Evolutionary conservation across 1,140 invertebrate species (phyloP), one percentile per base, ranked within the genome.

Genomic region (Drosophila kepulauana): DNA sequence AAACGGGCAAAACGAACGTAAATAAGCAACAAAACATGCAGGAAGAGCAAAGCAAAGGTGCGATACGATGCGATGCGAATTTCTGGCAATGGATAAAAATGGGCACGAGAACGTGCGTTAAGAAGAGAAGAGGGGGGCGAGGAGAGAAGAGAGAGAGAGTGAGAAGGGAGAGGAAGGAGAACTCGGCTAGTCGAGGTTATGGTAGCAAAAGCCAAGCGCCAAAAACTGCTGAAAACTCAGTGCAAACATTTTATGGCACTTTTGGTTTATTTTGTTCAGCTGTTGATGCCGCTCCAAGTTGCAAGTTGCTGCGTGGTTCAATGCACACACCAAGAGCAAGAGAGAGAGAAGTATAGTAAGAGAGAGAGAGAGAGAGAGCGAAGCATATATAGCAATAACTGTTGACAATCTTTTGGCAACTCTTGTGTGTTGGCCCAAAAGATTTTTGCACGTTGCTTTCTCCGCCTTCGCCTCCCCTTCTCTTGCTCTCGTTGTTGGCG

Each of bases 201-300:
- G 41, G 46, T 46, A 59, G 75, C 45, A 70, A 71, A 69, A 69
- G 59, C 45, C 49, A 78, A 62, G 59, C 64, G 59, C 54, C 59
- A 66, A 62, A 56, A 59, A 38, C 13, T 35, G 57, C 48, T 69
- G 59, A 75, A 81, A 88, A 89, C 74, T 84, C 73, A 70, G 78
- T 80, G 84, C 84, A 88, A 88, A 84, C 84, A 88, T 87, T 87
- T 87, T 87, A 87, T 84, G 80, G 84, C 84, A 87, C 84, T 88
- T 88, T 88, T 75, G 77, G 74, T 78, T 82, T 80, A 82, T 87
- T 88, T 80, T 77, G 75, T 61, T 62, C 72, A 57, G 72, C 66
- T 69, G 49, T n/a, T 62, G 7, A 16, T 62, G 65, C 49, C 67
- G 13, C 46, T 58, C 66, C 66, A 56, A 76, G 48, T 58, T 77